A percentile compares a stretch with the other conserved stretches of the same genome.
These are phyloP conservation scores for Parazoanthus atlanticus DNA, from an alignment of 92 coral and sea anemone species.

Conservation along the genomic window DNA sequence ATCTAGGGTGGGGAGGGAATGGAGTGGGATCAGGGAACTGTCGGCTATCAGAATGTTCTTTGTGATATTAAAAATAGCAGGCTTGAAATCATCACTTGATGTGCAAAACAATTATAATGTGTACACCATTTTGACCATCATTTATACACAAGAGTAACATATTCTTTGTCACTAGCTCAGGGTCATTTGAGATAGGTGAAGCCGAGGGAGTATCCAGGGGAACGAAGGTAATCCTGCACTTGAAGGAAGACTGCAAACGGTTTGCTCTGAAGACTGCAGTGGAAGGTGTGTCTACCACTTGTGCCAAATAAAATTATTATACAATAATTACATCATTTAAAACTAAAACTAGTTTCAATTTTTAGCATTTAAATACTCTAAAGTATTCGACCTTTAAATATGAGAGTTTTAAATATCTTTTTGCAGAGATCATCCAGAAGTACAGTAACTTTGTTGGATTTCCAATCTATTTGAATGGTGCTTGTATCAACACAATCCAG, in stretches of 20 bases:
- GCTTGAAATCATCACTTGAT: no score
- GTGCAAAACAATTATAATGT: no score
- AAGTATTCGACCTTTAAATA: no score
- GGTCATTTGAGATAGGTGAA: conserved; percentile 88
- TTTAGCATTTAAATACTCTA: no score
- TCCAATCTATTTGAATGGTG: conserved; percentile 93
- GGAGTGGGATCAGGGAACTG: no score
- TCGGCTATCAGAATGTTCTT: no score
- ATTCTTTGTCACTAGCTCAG: conserved; percentile 63
- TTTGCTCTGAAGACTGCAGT: conserved; percentile 92
- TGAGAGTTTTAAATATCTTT: neutral
- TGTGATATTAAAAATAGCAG: no score
- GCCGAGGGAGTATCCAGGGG: conserved; percentile 95
- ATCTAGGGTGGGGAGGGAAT: no score
- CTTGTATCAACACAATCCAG: conserved; percentile 93
- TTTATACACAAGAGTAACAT: no score
- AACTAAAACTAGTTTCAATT: no score
- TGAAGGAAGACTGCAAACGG: conserved; percentile 83
- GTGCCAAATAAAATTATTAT: neutral
- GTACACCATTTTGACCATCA: no score
- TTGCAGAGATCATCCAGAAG: conserved; percentile 80
- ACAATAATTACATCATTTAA: no score
- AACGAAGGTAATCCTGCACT: conserved; percentile 87
- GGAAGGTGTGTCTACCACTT: conserved; percentile 69
- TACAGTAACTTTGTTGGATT: conserved; percentile 99